Percentiles rank a stretch among this genome's conserved stretches.
Evolutionary conservation across 2,113 vertebrate genomes (phyloP).

Genomic region (Kryptolebias marmoratus): DNA sequence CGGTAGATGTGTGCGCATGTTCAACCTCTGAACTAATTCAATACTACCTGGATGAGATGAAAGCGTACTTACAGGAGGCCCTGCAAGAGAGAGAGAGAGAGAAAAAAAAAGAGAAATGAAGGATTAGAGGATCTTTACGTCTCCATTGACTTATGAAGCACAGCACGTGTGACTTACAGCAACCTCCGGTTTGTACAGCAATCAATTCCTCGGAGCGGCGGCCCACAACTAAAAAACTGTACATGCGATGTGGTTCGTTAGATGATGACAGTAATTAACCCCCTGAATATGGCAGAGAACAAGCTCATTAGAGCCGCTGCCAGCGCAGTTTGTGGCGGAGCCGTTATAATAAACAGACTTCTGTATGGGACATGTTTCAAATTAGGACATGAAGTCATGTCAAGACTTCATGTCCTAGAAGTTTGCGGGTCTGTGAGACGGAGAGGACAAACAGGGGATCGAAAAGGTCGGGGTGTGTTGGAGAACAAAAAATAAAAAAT

Average conservation of each 20-base stretch:
- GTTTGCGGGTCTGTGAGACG: conserved; percentile 29
- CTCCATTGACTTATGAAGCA: conserved; percentile 24
- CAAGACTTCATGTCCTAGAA: conserved; percentile 41
- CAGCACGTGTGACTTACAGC: conserved; percentile 17
- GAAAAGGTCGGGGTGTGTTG: conserved; percentile 33
- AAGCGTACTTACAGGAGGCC: conserved; percentile 91
- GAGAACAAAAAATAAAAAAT: background rate
- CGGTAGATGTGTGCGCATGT: background rate
- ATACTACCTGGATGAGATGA: conserved; percentile 70
- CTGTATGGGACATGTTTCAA: conserved; percentile 57
- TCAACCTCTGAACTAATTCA: conserved; percentile 8
- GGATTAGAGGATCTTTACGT: conserved; percentile 38
- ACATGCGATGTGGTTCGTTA: conserved; percentile 60
- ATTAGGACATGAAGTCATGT: conserved; percentile 65
- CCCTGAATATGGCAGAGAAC: conserved; percentile 61
- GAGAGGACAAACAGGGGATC: conserved; percentile 32
- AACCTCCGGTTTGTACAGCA: conserved; percentile 47
- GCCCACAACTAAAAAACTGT: conserved; percentile 26
- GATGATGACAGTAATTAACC: conserved; percentile 65
- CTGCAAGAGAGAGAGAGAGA: conserved; percentile 89
- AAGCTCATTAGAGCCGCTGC: conserved; percentile 66
- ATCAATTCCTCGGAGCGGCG: conserved; percentile 46
- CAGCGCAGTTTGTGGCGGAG: conserved; percentile 51
- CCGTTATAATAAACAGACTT: conserved; percentile 71
- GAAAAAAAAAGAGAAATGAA: conserved; percentile 32